A percentile compares a stretch with the other conserved stretches of the same genome.
These are phyloP conservation scores for Pseudonaja textilis DNA, from an alignment of 2,113 vertebrate species.

Conservation along the genomic window DNA sequence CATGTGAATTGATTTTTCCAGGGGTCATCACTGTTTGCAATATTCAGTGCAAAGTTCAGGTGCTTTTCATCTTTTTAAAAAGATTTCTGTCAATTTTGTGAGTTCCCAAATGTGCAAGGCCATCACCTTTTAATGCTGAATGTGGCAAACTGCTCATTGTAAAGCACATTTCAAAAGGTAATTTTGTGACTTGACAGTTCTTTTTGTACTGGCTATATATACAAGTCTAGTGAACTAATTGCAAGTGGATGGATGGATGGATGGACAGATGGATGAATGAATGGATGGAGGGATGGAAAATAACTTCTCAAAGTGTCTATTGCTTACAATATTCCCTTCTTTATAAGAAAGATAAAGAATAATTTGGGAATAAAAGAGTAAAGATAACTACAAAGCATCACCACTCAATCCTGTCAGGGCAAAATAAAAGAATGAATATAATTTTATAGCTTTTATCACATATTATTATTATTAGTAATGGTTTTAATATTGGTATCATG, in stretches of 20 bases:
- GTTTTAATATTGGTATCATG: neutral
- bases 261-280: neutral
- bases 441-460: neutral
- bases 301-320: neutral
- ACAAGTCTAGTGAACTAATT: neutral
- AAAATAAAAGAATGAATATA: neutral
- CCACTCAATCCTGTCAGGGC: neutral
- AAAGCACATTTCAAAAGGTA: conserved; percentile 23
- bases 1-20: neutral
- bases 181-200: conserved; percentile 18
- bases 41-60: neutral
- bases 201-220: neutral
- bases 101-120: conserved; percentile 21
- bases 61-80: conserved; percentile 9
- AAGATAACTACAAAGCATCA: neutral
- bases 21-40: neutral
- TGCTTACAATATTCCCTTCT: neutral
- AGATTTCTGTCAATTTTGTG: neutral
- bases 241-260: neutral
- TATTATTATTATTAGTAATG: neutral
- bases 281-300: neutral
- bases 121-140: neutral
- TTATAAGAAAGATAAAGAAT: neutral
- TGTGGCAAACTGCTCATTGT: neutral
- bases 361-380: neutral